Percentiles rank a stretch among this genome's conserved stretches.
These are phyloP conservation scores for Plecotus auritus DNA, from an alignment of 2,113 vertebrate genomes.

Conservation along the genomic window DNA sequence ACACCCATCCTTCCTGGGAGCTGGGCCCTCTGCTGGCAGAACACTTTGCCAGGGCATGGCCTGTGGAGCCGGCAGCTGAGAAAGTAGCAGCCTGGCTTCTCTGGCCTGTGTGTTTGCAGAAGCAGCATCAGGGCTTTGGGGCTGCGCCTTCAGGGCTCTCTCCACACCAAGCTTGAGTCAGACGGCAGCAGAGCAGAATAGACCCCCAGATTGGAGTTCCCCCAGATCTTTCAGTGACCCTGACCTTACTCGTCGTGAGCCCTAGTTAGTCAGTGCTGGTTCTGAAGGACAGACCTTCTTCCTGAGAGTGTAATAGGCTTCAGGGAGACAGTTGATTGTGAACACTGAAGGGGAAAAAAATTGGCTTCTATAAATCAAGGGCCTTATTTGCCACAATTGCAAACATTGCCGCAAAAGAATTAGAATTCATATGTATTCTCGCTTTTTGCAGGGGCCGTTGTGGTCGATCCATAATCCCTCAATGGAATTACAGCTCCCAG, in stretches of 20 bases:
- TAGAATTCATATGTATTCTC: background rate
- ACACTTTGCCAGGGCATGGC: background rate
- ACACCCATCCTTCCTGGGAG: background rate
- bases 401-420: background rate
- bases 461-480: background rate
- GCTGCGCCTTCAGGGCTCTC: background rate
- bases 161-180: background rate
- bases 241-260: background rate
- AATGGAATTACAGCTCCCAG: background rate
- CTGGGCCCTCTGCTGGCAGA: background rate
- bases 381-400: background rate
- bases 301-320: constrained; percentile 6
- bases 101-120: background rate
- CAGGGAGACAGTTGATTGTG: constrained; percentile 27
- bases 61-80: background rate
- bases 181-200: accelerated
- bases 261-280: background rate
- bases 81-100: background rate
- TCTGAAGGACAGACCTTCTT: background rate
- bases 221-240: background rate
- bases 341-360: constrained; percentile 1
- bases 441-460: accelerated
- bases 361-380: background rate
- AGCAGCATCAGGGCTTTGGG: background rate
- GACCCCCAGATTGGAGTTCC: background rate